A percentile compares a stretch with the other conserved stretches of the same genome.
Conservation (phyloP, 2,888 invertebrate genomes). For the Cetonia aurata region DNA sequence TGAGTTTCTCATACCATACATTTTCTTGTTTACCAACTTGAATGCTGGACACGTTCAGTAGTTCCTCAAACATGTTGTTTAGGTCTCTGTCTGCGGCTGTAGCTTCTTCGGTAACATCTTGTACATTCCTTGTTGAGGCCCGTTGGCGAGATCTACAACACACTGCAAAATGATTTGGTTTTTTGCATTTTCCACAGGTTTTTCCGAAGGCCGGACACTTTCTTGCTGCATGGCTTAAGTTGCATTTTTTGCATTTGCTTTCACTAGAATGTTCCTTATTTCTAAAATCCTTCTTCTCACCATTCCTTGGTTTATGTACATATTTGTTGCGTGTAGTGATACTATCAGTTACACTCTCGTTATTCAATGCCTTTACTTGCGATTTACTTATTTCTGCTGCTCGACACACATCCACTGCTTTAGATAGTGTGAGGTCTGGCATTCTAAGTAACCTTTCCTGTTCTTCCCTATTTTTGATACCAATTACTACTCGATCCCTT, state of each 20-base stretch:
- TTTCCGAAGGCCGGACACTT: constrained; percentile 46
- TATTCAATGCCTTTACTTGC: constrained; percentile 10
- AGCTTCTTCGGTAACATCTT: neutral
- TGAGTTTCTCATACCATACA: constrained; percentile 12
- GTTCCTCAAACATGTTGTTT: constrained; percentile 9
- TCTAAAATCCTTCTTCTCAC: constrained; percentile 21
- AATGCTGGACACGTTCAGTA: constrained; percentile 17
- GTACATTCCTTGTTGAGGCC: constrained; percentile 14
- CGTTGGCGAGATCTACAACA: constrained; percentile 16
- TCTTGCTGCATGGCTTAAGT: constrained; percentile 42
- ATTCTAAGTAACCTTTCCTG: constrained; percentile 26
- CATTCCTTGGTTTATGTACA: neutral
- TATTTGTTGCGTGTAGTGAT: constrained; percentile 11
- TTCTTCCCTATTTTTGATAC: constrained; percentile 18
- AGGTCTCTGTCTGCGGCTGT: neutral
- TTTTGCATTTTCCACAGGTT: constrained; percentile 44
- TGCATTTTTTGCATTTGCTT: constrained; percentile 47
- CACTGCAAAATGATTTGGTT: constrained; percentile 40
- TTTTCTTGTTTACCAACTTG: constrained; percentile 9
- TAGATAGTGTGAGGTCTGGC: constrained; percentile 17
- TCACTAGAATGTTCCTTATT: constrained; percentile 8
- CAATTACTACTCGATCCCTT: constrained; percentile 37
- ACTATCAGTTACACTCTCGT: constrained; percentile 14
- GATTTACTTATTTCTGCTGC: constrained; percentile 8
- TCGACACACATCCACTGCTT: constrained; percentile 19